Percentiles rank a stretch among this genome's conserved stretches.
These are phyloP conservation scores for Drosophila kurseongensis DNA, from an alignment of 1,140 invertebrate species.

Conservation along the genomic window DNA sequence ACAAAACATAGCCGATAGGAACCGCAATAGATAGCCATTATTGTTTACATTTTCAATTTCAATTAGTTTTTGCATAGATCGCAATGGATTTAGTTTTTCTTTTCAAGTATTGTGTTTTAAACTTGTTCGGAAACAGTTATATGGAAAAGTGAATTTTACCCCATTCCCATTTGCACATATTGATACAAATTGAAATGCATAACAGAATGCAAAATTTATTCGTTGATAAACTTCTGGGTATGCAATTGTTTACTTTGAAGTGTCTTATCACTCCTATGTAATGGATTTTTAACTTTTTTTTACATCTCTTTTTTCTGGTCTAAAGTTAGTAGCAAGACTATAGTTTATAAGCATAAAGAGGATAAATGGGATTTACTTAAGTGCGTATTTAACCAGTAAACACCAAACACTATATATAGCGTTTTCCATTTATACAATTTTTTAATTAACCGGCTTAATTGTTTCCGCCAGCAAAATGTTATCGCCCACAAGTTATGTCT, in stretches of 20 bases:
- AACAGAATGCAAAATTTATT: no score
- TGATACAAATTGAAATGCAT: background rate
- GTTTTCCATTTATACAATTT: background rate
- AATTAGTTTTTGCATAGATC: background rate
- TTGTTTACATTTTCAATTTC: background rate
- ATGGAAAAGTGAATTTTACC: background rate
- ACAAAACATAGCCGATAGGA: background rate
- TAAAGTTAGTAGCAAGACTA: background rate
- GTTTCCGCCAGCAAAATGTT: constrained; percentile 4
- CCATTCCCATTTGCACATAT: background rate
- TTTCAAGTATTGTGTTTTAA: background rate
- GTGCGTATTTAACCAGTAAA: background rate
- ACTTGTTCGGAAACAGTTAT: background rate
- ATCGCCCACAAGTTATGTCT: constrained; percentile 1
- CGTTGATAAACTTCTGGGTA: no score
- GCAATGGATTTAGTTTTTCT: background rate
- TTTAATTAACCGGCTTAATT: background rate
- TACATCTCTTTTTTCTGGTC: background rate
- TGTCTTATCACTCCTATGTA: background rate
- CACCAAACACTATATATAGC: background rate
- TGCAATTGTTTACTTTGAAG: background rate
- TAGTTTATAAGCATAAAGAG: constrained; percentile 10
- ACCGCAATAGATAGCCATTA: background rate
- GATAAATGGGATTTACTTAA: background rate
- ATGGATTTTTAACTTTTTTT: background rate